These are phyloP conservation scores for Cataglyphis cursor DNA, from an alignment of 2,888 invertebrate genomes.

Conservation along the genomic window DNA sequence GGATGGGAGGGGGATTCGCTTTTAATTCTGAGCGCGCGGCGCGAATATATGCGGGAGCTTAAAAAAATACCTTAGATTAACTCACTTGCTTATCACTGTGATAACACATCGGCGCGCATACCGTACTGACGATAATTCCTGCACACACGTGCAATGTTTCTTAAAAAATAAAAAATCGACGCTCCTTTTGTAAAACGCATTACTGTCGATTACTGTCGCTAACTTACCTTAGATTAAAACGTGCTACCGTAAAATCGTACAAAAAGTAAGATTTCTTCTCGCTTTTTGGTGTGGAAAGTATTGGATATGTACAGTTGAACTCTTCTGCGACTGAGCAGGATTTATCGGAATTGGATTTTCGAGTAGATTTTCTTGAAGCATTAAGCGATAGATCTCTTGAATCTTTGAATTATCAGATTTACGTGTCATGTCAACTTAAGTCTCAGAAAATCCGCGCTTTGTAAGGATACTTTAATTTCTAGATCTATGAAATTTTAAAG, in stretches of 20 bases:
- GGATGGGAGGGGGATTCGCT: background rate
- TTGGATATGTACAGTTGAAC: background rate
- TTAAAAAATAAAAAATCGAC: constrained; percentile 68
- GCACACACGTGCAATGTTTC: constrained; percentile 24
- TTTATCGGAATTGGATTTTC: constrained; percentile 15
- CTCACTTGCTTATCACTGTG: constrained; percentile 78
- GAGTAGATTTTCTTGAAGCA: constrained; percentile 9
- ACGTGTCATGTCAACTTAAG: background rate
- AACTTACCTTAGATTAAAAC: constrained; percentile 60
- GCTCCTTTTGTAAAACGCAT: constrained; percentile 61
- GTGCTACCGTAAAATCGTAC: constrained; percentile 76
- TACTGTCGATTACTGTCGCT: constrained; percentile 13
- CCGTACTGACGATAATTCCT: constrained; percentile 31
- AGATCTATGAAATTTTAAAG: background rate
- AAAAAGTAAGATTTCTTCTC: constrained; percentile 59
- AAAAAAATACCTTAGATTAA: constrained; percentile 41
- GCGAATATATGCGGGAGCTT: constrained; percentile 7
- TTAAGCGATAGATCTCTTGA: constrained; percentile 7
- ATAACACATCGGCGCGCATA: constrained; percentile 15
- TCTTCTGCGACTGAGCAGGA: background rate
- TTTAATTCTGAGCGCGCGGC: constrained; percentile 42
- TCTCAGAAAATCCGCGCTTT: background rate
- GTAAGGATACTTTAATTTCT: background rate
- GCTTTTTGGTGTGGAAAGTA: constrained; percentile 28
- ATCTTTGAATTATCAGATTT: constrained; percentile 3